Percentiles rank a stretch among this genome's conserved stretches.
Conservation (phyloP, 1,140 invertebrate genomes). For the Drosophila funebris region DNA sequence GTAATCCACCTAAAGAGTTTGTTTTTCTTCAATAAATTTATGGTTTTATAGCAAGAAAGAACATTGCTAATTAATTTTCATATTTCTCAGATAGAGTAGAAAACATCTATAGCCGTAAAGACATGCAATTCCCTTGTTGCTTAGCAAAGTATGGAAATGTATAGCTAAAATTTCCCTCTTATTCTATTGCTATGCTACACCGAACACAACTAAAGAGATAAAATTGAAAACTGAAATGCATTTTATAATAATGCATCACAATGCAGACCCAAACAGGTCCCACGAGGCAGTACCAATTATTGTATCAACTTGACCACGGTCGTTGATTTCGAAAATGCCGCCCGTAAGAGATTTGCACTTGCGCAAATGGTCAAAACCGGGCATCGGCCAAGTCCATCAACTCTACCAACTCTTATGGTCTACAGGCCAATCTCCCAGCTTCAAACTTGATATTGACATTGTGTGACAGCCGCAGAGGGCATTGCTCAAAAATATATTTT, state of each 20-base stretch:
- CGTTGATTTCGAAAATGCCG: slow-evolving; percentile 77
- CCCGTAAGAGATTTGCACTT: slow-evolving; percentile 44
- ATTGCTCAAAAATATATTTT: slow-evolving; percentile 39
- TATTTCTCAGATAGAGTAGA: not conserved
- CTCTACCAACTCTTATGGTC: slow-evolving; percentile 30
- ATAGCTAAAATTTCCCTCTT: not conserved
- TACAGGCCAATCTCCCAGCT: slow-evolving; percentile 21
- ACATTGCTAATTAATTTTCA: slow-evolving; percentile 17
- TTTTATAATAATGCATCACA: slow-evolving; percentile 40
- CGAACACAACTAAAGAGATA: slow-evolving; percentile 8
- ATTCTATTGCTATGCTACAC: slow-evolving; percentile 24
- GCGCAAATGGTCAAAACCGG: slow-evolving; percentile 56
- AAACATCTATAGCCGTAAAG: not conserved
- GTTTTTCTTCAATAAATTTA: not conserved
- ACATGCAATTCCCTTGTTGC: slow-evolving; percentile 4
- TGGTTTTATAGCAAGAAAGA: not conserved
- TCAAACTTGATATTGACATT: slow-evolving; percentile 39
- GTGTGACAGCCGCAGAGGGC: slow-evolving; percentile 11
- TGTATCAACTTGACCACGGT: slow-evolving; percentile 73
- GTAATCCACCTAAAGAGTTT: slow-evolving; percentile 6
- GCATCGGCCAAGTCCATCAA: slow-evolving; percentile 31
- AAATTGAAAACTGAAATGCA: slow-evolving; percentile 40
- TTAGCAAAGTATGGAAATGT: not conserved
- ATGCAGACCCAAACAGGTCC: slow-evolving; percentile 40
- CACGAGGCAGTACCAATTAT: slow-evolving; percentile 58